A percentile compares a stretch with the other conserved stretches of the same genome.
phyloP scores from a whole-genome alignment of 2,888 invertebrate genomes.

The Brachyptera risi region DNA sequence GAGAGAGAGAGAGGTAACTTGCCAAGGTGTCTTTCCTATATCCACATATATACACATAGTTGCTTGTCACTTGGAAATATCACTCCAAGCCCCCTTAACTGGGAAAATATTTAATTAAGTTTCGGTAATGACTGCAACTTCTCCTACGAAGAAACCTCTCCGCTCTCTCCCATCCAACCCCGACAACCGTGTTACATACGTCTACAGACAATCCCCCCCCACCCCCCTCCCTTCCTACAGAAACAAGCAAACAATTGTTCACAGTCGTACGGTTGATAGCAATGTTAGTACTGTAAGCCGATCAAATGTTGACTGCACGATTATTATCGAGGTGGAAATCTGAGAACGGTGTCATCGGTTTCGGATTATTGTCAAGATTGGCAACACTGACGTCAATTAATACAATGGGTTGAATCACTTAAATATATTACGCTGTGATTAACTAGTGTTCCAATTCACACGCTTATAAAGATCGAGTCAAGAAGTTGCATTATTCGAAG shows the following conservation, averaged over 20 bases:
- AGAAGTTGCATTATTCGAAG: too few species aligned
- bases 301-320: not conserved
- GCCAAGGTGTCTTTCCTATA: constrained; percentile 9
- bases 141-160: not conserved
- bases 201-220: too few species aligned
- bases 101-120: constrained; percentile 20
- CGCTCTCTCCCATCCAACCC: not conserved
- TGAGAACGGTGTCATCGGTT: too few species aligned
- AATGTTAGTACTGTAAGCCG: not conserved
- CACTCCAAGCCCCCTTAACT: constrained; percentile 12
- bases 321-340: too few species aligned
- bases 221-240: not conserved
- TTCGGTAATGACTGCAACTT: constrained; percentile 17
- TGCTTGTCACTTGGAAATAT: constrained; percentile 16
- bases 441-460: too few species aligned
- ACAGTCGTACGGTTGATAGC: not conserved
- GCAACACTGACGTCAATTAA: too few species aligned
- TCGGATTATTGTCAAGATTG: too few species aligned
- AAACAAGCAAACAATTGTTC: constrained; percentile 8
- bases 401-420: too few species aligned
- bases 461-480: too few species aligned
- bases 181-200: not conserved
- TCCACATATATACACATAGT: not conserved
- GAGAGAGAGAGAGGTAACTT: not conserved
- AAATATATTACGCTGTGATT: too few species aligned